Evolutionary conservation across 1,140 invertebrate species (phyloP), one percentile per base, ranked within the genome.

Genomic region (Penaeus chinensis): DNA sequence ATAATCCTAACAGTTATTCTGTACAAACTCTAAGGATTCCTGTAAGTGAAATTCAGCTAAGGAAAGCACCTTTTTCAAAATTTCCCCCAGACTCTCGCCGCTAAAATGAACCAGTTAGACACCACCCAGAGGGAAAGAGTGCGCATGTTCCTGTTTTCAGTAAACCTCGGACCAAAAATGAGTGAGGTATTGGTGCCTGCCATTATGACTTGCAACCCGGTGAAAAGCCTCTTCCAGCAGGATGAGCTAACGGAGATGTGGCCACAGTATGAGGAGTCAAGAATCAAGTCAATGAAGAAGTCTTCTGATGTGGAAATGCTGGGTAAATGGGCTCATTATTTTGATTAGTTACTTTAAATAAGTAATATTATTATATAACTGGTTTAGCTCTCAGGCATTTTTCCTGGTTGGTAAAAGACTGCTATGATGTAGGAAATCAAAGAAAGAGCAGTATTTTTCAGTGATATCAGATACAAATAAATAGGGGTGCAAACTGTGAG

Each of bases 261-360:
- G 85, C 85, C 85, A 61, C 63, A 87, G 24, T 63, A 82, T 74
- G 85, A 87, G 76, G 85, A 87, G 37, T 5, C n/a, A 32, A 42
- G 27, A 66, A 27, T 18, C 11, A 42, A 62, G 10, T 42, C 27
- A 18, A 37, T 47, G 16, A 62, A 65, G 37, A 74, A 32, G n/a
- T 74, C 69, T 74, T 22, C 13, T 11, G 69, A 74, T 27, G 24
- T 32, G 69, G 24, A 24, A 74, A 8, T 74, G 69, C 18, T 37
- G 37, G 69, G 69, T 74, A 74, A 19, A n/a, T 11, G 24, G 24
- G 19, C 22, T 74, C 24, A n/a, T 19, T n/a, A 32, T 32, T 24
- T 74, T 74, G 24, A 32, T 0, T 32, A 2, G n/a, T n/a, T n/a
- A n/a, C n/a, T 7, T 47, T 47, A 47, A 13, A 10, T 47, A 13